Evolutionary conservation across 2,113 vertebrate species (phyloP).

Genomic region (Ciconia stormi): DNA sequence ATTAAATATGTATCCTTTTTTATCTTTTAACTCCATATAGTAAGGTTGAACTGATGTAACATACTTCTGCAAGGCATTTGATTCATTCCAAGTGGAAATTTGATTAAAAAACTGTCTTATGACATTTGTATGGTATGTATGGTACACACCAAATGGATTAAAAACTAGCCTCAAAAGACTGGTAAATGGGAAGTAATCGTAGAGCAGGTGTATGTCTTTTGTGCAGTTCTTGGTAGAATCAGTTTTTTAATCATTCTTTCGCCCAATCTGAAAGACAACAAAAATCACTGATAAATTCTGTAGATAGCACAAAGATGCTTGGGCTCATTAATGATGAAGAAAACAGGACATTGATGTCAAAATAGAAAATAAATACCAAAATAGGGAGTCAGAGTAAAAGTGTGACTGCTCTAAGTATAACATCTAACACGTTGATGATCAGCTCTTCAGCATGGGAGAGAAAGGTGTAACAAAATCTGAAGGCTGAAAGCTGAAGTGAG

Average conservation of each 20-base stretch:
- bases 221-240: background rate
- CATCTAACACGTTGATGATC: background rate
- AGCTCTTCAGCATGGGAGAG: background rate
- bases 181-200: background rate
- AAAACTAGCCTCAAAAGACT: background rate
- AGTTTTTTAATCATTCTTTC: background rate
- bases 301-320: background rate
- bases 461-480: slow-evolving; percentile 5
- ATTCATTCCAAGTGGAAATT: background rate
- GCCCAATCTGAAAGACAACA: background rate
- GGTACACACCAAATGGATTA: background rate
- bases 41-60: background rate
- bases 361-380: background rate
- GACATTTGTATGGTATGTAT: background rate
- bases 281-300: background rate
- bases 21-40: background rate
- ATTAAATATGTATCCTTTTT: background rate
- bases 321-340: background rate
- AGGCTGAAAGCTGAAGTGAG: background rate
- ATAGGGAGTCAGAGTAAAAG: background rate
- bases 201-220: background rate
- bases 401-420: background rate
- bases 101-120: background rate
- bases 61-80: background rate
- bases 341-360: background rate